Evolutionary conservation across 2,113 vertebrate genomes (phyloP).

Genomic region (Nothoprocta pentlandii): DNA sequence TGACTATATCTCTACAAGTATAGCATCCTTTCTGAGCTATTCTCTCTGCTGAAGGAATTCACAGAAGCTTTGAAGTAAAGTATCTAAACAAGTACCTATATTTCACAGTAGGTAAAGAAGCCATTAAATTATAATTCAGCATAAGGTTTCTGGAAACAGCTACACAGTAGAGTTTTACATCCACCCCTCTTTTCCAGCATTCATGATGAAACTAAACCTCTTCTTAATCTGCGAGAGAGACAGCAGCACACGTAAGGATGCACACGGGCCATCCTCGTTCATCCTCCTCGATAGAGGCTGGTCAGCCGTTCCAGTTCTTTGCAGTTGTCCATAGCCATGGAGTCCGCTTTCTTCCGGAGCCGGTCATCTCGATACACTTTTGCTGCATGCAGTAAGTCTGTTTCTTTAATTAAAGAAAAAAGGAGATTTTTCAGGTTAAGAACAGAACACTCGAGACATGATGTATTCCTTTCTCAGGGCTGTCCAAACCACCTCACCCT

Average conservation of each 20-base stretch:
- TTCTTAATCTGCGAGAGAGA: constrained; percentile 69
- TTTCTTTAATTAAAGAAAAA: constrained; percentile 81
- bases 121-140: constrained; percentile 77
- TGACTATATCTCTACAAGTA: constrained; percentile 73
- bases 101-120: constrained; percentile 80
- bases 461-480: not conserved
- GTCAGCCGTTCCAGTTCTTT: constrained; percentile 94
- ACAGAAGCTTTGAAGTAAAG: constrained; percentile 76
- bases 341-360: constrained; percentile 92
- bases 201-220: constrained; percentile 76
- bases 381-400: constrained; percentile 94
- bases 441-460: accelerated
- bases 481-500: not conserved
- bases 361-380: constrained; percentile 95
- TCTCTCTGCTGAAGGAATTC: constrained; percentile 76
- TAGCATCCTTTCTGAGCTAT: constrained; percentile 71
- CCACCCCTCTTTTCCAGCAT: constrained; percentile 71
- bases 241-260: constrained; percentile 10
- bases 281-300: constrained; percentile 91
- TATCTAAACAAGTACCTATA: constrained; percentile 74
- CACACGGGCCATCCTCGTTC: constrained; percentile 40
- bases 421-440: not conserved
- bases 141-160: constrained; percentile 78
- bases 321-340: constrained; percentile 96
- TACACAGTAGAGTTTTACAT: constrained; percentile 78